Base-by-base conservation (phyloP, 2,797 vertebrate species). In the Tinamus major region DNA sequence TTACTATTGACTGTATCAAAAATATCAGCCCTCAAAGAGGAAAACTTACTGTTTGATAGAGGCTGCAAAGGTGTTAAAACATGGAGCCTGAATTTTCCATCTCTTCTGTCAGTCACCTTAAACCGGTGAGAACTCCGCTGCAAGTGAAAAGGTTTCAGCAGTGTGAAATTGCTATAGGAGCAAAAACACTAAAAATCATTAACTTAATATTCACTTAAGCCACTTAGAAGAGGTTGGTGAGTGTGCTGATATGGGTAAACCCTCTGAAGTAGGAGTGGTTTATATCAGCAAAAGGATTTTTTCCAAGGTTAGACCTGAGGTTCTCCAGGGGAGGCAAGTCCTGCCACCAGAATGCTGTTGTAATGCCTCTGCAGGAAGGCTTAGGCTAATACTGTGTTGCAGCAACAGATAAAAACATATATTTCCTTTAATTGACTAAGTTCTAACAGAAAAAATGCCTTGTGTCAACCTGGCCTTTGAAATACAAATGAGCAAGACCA, bases 401-500 rank as follows among this genome's bases (percentile, higher is more conserved):
- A 91, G 31, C 65, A 88, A 11, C 64, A 29, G 62, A 93, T 46
- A 42, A 71, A 84, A 92, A 58, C 77, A 56, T 11, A 88, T 90
- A 92, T 88, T 75, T 94, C 68, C 64, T n/a, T 86, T 88, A n/a
- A 65, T 46, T 85, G 83, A 62, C 2, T 2, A 86, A 94, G 56
- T 44, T 78, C 64, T 90, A 86, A 71, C 41, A 91, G 89, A 89
- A 90, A 93, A 93, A 95, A 83, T 92, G 78, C 69, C 56, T 92
- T 87, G 35, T 95, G 92, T 95, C 93, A 90, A 89, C 89, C 74
- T 95, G 79, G 93, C 81, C 89, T 96, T 94, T 95, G 93, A 95
- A 94, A 96, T 93, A 94, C 94, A 95, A 95, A 96, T 93, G 86
- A 91, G 90, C 74, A 76, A 88, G 75, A 92, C 78, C 72, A 85